These are phyloP conservation scores for Aleiodes alternator DNA, from an alignment of 2,888 invertebrate species.

Conservation along the genomic window DNA sequence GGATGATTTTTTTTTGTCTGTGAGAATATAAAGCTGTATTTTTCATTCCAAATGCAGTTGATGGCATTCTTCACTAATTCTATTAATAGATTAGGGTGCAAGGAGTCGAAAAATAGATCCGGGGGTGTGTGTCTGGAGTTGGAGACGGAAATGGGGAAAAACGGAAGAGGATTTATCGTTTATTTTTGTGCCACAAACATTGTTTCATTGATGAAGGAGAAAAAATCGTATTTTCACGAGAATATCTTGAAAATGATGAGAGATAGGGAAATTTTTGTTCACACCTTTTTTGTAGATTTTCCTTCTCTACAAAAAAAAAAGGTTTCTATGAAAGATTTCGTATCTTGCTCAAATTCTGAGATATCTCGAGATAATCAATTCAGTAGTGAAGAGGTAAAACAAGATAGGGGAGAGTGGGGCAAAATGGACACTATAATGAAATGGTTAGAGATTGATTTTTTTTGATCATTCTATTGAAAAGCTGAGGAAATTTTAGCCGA, in stretches of 20 bases:
- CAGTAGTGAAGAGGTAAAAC: too few relatives aligned
- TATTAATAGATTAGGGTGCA: constrained; percentile 27
- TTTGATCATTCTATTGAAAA: too few relatives aligned
- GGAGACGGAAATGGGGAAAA: constrained; percentile 17
- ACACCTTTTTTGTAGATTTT: neutral
- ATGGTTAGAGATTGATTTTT: too few relatives aligned
- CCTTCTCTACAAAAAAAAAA: neutral
- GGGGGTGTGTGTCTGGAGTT: constrained; percentile 24
- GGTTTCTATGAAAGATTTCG: neutral
- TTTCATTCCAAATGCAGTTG: neutral
- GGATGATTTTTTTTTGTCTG: constrained; percentile 2
- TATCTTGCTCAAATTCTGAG: neutral
- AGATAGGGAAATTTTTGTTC: too few relatives aligned
- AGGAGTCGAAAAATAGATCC: constrained; percentile 28
- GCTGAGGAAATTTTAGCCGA: too few relatives aligned
- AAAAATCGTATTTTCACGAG: neutral
- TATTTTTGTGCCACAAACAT: neutral
- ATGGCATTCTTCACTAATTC: neutral
- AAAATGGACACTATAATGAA: too few relatives aligned
- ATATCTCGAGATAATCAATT: neutral
- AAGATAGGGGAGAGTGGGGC: too few relatives aligned
- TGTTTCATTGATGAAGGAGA: neutral
- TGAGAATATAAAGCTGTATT: neutral
- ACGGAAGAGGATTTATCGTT: constrained; percentile 24
- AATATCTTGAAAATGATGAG: too few relatives aligned